A percentile compares a stretch with the other conserved stretches of the same genome.
phyloP scores from a whole-genome alignment of 1,140 invertebrate species.

The Drosophila dunni region DNA sequence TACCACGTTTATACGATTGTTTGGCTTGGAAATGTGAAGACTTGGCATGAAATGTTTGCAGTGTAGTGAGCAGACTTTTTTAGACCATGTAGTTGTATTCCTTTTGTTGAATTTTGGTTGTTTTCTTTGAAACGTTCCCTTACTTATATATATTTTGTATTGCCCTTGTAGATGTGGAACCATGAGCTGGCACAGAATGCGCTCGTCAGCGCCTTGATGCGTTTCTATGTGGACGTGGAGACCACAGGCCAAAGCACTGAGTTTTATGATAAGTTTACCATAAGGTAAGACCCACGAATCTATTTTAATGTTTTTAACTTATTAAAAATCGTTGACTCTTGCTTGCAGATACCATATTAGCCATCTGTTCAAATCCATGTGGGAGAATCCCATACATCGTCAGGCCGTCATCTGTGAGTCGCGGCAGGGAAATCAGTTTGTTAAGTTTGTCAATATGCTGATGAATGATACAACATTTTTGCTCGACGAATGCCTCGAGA shows the following conservation, averaged over 20 bases:
- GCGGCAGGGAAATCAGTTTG: constrained; percentile 95
- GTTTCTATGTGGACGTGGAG: constrained; percentile 99
- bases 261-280: constrained; percentile 99
- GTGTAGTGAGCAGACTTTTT: too few relatives aligned
- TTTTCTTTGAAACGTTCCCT: too few relatives aligned
- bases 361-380: constrained; percentile 96
- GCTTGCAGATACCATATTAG: constrained; percentile 94
- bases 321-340: too few relatives aligned
- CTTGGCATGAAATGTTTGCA: too few relatives aligned
- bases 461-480: constrained; percentile 99
- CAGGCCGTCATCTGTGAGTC: constrained; percentile 93
- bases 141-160: not conserved
- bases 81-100: too few relatives aligned
- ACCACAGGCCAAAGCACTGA: constrained; percentile 98
- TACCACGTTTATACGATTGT: too few relatives aligned
- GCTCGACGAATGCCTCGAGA: constrained; percentile 97
- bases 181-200: constrained; percentile 93
- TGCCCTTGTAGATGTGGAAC: constrained; percentile 89
- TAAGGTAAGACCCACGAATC: constrained; percentile 86
- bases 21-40: too few relatives aligned
- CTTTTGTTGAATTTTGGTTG: too few relatives aligned
- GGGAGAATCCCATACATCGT: constrained; percentile 89
- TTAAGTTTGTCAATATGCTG: constrained; percentile 99
- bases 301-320: not conserved
- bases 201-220: constrained; percentile 96